Evolutionary conservation across 2,113 vertebrate genomes (phyloP).

Genomic region (Rhinopomastus cyanomelas): DNA sequence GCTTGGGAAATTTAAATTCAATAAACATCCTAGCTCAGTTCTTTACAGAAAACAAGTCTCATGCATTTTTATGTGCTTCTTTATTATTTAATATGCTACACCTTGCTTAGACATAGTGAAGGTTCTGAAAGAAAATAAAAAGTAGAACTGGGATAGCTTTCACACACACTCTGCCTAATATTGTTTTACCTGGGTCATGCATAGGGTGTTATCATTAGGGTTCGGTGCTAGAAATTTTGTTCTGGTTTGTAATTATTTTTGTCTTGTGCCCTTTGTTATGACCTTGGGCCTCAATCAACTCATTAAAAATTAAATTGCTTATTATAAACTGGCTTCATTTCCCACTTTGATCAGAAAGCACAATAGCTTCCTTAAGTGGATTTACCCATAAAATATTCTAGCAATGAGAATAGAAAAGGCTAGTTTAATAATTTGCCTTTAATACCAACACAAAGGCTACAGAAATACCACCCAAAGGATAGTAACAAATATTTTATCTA

Average conservation of each 20-base stretch:
- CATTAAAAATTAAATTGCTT: constrained; percentile 85
- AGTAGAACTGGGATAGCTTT: constrained; percentile 7
- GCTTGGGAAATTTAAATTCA: constrained; percentile 53
- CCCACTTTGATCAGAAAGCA: constrained; percentile 77
- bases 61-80: constrained; percentile 63
- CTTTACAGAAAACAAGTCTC: constrained; percentile 41
- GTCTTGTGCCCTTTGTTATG: constrained; percentile 67
- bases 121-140: constrained; percentile 57
- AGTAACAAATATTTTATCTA: constrained; percentile 44
- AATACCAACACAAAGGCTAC: constrained; percentile 60
- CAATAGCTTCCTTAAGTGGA: constrained; percentile 67
- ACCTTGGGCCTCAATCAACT: constrained; percentile 72
- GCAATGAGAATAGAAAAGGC: constrained; percentile 67
- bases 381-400: constrained; percentile 72
- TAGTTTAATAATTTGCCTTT: constrained; percentile 59
- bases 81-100: constrained; percentile 66
- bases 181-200: constrained; percentile 50
- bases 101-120: constrained; percentile 39
- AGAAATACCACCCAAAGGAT: constrained; percentile 31
- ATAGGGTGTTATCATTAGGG: constrained; percentile 55
- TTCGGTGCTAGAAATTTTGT: constrained; percentile 48
- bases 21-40: constrained; percentile 35
- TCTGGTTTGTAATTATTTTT: constrained; percentile 52
- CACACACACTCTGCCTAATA: constrained; percentile 57
- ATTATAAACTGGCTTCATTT: constrained; percentile 75